Conservation (phyloP, 2,113 vertebrate species). For the Etia nguti region DNA sequence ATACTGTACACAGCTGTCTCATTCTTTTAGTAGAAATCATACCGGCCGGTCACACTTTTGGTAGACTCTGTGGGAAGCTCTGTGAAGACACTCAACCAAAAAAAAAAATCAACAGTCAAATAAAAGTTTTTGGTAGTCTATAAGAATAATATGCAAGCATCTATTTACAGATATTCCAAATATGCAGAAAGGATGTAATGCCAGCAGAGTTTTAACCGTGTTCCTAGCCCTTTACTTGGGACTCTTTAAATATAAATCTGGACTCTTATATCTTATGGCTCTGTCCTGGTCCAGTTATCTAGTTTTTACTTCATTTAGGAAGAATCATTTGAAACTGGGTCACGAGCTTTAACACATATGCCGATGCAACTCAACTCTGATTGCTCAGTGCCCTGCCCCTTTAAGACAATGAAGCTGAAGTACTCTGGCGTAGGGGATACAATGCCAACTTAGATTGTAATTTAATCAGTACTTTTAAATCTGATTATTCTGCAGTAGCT, state of each 20-base stretch:
- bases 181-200: neutral
- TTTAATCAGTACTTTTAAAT: neutral
- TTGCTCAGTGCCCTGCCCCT: neutral
- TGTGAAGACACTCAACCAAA: conserved; percentile 18
- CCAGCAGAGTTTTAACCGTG: neutral
- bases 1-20: conserved; percentile 8
- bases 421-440: neutral
- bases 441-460: neutral
- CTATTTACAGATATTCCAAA: conserved; percentile 57
- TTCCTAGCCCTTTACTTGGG: neutral
- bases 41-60: conserved; percentile 17
- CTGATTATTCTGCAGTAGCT: neutral
- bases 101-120: conserved; percentile 31
- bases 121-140: conserved; percentile 43
- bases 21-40: conserved; percentile 23
- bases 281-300: neutral
- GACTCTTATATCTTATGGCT: neutral
- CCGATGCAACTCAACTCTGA: neutral
- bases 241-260: neutral
- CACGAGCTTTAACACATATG: neutral
- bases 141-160: conserved; percentile 42
- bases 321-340: neutral
- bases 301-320: neutral
- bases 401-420: neutral
- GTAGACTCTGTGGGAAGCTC: conserved; percentile 51